A percentile compares a stretch with the other conserved stretches of the same genome.
Conservation (phyloP, 2,797 vertebrate genomes). For the Synaphobranchus kaupii region DNA sequence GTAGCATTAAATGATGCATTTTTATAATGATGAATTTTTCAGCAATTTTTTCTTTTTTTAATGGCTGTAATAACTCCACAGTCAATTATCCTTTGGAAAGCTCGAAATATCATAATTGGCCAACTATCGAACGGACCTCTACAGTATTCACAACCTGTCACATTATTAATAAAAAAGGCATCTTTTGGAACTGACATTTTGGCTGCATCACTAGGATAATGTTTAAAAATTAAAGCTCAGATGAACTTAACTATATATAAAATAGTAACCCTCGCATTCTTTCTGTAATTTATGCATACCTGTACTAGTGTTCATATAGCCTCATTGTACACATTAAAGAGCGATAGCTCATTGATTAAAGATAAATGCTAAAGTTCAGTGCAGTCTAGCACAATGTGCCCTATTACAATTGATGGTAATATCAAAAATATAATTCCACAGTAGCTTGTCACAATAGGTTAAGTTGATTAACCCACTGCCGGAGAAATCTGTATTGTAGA, state of each 20-base stretch:
- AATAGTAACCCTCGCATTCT: neutral
- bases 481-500: no score
- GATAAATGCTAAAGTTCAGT: no score
- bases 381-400: no score
- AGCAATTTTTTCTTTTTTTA: neutral
- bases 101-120: neutral
- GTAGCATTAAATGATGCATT: neutral
- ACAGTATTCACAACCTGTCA: neutral
- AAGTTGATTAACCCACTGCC: no score
- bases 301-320: neutral
- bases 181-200: neutral
- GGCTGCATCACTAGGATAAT: neutral
- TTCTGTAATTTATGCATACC: neutral
- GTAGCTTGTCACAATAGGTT: no score
- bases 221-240: neutral
- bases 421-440: no score
- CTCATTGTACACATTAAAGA: neutral
- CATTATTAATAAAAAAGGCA: neutral
- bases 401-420: no score
- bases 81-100: neutral
- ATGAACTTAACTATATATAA: neutral
- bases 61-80: neutral
- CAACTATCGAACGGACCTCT: neutral
- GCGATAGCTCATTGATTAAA: no score
- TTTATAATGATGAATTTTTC: no score